phyloP scores from a whole-genome alignment of 1,140 invertebrate species.

The Mya arenaria region DNA sequence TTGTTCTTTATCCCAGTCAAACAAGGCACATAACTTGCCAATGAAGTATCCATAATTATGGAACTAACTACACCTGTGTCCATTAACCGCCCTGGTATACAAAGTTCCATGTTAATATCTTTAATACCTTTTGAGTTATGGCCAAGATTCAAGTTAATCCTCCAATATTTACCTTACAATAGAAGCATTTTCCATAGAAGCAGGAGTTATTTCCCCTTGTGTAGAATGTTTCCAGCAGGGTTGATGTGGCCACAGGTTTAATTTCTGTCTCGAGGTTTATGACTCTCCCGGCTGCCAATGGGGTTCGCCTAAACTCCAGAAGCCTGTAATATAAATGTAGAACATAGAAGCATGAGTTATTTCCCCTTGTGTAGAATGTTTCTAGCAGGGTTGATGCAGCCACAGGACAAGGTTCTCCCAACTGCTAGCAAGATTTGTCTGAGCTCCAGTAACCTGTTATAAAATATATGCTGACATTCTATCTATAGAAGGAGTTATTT shows the following conservation, averaged over 20 bases:
- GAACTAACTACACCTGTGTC: too few species aligned
- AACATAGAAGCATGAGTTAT: slow-evolving; percentile 89
- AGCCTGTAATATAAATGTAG: slow-evolving; percentile 94
- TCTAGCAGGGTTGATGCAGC: slow-evolving; percentile 81
- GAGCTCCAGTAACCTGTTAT: too few species aligned
- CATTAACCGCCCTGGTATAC: too few species aligned
- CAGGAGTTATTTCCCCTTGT: slow-evolving; percentile 82
- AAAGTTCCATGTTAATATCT: too few species aligned
- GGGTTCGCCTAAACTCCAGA: slow-evolving; percentile 89
- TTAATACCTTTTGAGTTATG: too few species aligned
- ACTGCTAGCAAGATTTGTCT: too few species aligned
- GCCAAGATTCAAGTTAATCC: too few species aligned
- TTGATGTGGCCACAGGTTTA: slow-evolving; percentile 84
- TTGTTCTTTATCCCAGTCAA: too few species aligned
- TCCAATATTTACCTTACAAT: slow-evolving; percentile 90
- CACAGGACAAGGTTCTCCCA: slow-evolving; percentile 82
- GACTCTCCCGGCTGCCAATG: slow-evolving; percentile 89
- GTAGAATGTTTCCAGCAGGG: slow-evolving; percentile 79
- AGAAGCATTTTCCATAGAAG: slow-evolving; percentile 94
- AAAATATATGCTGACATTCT: too few species aligned
- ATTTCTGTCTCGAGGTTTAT: slow-evolving; percentile 90
- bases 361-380: slow-evolving; percentile 78
- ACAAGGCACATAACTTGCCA: too few species aligned
- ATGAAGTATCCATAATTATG: too few species aligned
- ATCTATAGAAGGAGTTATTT: too few species aligned